Base-by-base conservation (phyloP, 35 echinoderm and acorn worm species). In the Acanthaster planci region DNA sequence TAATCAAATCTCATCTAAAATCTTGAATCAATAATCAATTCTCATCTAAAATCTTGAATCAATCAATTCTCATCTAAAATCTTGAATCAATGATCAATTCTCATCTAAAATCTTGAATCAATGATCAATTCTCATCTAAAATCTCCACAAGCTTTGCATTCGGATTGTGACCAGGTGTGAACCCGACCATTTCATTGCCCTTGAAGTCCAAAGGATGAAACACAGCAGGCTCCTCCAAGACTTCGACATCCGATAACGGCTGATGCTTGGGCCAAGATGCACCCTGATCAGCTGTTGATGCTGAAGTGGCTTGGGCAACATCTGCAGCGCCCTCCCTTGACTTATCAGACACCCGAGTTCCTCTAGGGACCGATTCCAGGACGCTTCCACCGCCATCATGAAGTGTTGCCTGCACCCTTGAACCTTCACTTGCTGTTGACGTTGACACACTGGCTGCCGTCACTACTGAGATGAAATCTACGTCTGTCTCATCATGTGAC, bases 51-150 rank as follows among this genome's bases (percentile, higher is more conserved):
- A 59, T 59, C 27, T 59, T n/a, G 42, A 29, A 8, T 4, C 18
- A 14, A 72, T 72, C 30, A 72, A 21, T 72, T 19, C 34, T 72
- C 64, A 7, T 72, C 64, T 59, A n/a, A 59, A n/a, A 59, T 59
- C 27, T 59, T n/a, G n/a, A 59, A n/a, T 1, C 7, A n/a, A 56
- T 59, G 19, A 59, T 59, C 18, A 59, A 59, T 59, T 18, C 27
- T 59, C 56, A 2, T 59, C 56, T 59, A n/a, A 59, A n/a, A 59
- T 59, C 27, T 59, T n/a, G n/a, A 59, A n/a, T 1, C 7, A n/a
- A 56, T 59, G 19, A 59, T 59, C 18, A 59, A 59, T 59, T 18
- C 27, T 59, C 56, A 2, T 59, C 56, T 29, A 36, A 29, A 31
- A 72, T 72, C 34, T 72, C 64, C 29, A 72, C 19, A 26, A 72